phyloP scores from a whole-genome alignment of 2,797 vertebrate genomes.

The Microtus agrestis region DNA sequence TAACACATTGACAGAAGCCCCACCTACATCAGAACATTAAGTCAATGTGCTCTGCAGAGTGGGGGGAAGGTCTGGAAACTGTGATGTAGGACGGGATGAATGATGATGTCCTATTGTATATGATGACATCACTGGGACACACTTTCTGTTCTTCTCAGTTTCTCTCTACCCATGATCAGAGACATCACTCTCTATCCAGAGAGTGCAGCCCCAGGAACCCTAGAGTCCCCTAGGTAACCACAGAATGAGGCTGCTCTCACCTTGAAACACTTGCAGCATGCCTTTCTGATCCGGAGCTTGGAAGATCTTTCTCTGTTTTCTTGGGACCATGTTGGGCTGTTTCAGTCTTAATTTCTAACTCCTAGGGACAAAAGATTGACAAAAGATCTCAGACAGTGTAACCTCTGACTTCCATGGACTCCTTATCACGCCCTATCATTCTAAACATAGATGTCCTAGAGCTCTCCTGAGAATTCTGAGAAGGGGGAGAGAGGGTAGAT shows the following conservation, averaged over 20 bases:
- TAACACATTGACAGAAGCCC: too few relatives aligned
- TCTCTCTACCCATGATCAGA: background rate
- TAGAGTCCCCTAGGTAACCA: background rate
- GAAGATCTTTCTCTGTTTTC: background rate
- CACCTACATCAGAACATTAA: background rate
- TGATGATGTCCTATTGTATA: background rate
- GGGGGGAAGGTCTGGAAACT: background rate
- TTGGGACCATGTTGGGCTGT: background rate
- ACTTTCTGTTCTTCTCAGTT: background rate
- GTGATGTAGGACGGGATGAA: background rate
- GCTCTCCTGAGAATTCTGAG: background rate
- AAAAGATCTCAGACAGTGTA: background rate
- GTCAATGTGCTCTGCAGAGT: background rate
- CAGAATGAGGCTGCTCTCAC: background rate
- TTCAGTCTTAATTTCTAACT: background rate
- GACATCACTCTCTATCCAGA: background rate
- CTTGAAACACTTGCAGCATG: background rate
- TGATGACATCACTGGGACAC: background rate
- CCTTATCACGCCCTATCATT: background rate
- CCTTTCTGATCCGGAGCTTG: background rate
- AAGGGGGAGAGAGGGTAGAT: background rate
- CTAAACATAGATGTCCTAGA: background rate
- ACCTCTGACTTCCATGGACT: background rate
- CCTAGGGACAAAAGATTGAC: slow-evolving; percentile 37
- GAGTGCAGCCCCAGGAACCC: background rate